These are phyloP conservation scores for Stramonita haemastoma DNA, from an alignment of 2,888 invertebrate genomes.

Conservation along the genomic window DNA sequence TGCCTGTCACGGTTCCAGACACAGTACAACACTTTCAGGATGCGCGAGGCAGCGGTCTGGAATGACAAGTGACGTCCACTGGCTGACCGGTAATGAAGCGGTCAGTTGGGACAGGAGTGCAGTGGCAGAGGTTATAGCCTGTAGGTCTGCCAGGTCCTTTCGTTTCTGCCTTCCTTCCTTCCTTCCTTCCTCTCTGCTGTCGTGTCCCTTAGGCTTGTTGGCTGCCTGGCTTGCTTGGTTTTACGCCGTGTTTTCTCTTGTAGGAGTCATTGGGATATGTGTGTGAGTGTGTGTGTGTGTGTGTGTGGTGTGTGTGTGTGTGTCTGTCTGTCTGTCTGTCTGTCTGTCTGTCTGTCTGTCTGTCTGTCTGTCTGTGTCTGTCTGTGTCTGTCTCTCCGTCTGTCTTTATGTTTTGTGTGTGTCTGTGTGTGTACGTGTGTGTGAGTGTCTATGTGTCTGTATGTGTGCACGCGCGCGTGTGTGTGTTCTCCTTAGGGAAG, in stretches of 20 bases:
- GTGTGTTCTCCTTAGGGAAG: too few species aligned
- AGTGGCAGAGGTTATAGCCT: neutral
- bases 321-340: neutral
- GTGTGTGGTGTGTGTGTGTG: neutral
- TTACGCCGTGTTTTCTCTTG: neutral
- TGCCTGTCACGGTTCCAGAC: too few species aligned
- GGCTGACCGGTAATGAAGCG: neutral
- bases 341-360: neutral
- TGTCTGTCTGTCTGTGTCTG: neutral
- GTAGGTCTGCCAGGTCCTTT: neutral
- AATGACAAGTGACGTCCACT: neutral
- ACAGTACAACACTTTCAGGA: too few species aligned
- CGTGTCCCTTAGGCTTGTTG: too few species aligned
- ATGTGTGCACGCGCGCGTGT: too few species aligned
- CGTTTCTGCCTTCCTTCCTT: too few species aligned
- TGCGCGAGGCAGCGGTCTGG: too few species aligned
- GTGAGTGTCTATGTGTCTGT: neutral
- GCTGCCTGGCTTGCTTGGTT: too few species aligned
- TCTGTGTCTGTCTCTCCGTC: neutral
- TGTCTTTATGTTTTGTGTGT: neutral
- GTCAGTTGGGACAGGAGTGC: neutral
- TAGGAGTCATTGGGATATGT: neutral
- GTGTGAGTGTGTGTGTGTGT: neutral
- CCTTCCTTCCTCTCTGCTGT: too few species aligned
- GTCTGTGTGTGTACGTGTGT: neutral